phyloP scores from a whole-genome alignment of 2,888 invertebrate genomes.

The Deilephila elpenor region DNA sequence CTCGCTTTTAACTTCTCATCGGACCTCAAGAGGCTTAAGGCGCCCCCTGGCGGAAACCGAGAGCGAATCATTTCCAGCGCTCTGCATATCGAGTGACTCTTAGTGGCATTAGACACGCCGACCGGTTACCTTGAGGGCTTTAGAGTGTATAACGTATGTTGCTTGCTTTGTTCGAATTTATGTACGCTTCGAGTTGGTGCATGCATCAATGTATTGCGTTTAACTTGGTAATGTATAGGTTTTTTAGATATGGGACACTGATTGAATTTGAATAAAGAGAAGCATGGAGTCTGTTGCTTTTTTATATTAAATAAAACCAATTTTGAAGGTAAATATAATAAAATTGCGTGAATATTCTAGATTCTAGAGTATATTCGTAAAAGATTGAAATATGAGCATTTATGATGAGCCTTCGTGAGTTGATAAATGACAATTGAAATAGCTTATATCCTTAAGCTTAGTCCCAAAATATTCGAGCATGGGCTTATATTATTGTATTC shows the following conservation, averaged over 20 bases:
- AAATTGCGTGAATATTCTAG: too few relatives aligned
- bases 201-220: neutral
- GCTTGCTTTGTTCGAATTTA: constrained; percentile 6
- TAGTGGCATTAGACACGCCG: neutral
- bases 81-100: constrained; percentile 6
- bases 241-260: neutral
- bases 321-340: too few relatives aligned
- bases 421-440: too few relatives aligned
- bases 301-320: too few relatives aligned
- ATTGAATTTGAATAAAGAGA: neutral
- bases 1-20: constrained; percentile 6
- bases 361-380: too few relatives aligned
- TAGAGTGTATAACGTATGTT: constrained; percentile 1
- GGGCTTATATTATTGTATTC: too few relatives aligned
- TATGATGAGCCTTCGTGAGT: too few relatives aligned
- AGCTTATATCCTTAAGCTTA: too few relatives aligned
- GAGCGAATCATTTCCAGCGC: neutral
- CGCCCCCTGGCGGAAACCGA: neutral
- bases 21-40: constrained; percentile 4
- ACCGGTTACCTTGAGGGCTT: constrained; percentile 6
- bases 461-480: too few relatives aligned
- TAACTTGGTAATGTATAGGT: neutral
- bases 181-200: neutral
- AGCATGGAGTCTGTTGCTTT: too few relatives aligned
- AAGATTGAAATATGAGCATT: too few relatives aligned